Base-by-base conservation (phyloP, 1,140 invertebrate genomes). In the Pteromalus puparum region DNA sequence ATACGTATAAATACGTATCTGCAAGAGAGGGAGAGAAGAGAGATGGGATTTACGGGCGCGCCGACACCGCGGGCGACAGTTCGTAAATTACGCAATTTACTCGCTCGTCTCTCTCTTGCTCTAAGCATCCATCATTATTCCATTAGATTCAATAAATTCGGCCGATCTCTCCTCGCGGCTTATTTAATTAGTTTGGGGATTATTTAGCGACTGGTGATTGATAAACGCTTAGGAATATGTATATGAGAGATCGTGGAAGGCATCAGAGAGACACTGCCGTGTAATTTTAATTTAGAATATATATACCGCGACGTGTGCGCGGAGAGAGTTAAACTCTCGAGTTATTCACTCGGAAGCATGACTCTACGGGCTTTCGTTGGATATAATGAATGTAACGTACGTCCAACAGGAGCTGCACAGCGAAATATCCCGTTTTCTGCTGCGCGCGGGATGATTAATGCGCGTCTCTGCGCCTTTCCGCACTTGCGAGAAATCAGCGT, bases 81-180 rank as follows among this genome's bases (percentile, higher is more conserved):
- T 77, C 79, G 84, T 85, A 85, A 85, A 85, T 86, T 80, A 87
- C 65, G 68, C 72, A 73, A 74, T 82, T 85, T 85, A 38, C 28
- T n/a, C 26, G 30, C 30, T 34, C 30, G 73, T 30, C 30, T 75
- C 38, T 74, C 21, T 75, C 38, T 42, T 38, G 18, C 73, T 75
- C 73, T 61, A 61, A 61, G 53, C 53, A 61, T 61, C 21, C 53
- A 61, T 61, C 53, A 61, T 61, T 61, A 61, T 61, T 61, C 53
- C 53, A 61, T 61, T 61, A 61, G 53, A 61, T 61, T 61, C 53
- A 61, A 61, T 61, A 61, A 61, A 61, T 61, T 61, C 21, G 53
- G 53, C n/a, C 53, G 21, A n/a, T 7, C 21, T 61, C 21, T 21
- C 53, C 53, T 21, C 18, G 53, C 53, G 21, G 53, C 21, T 21